Percentiles rank a stretch among this genome's conserved stretches.
These are phyloP conservation scores for Odontesthes bonariensis DNA, from an alignment of 2,113 vertebrate genomes.

Conservation along the genomic window DNA sequence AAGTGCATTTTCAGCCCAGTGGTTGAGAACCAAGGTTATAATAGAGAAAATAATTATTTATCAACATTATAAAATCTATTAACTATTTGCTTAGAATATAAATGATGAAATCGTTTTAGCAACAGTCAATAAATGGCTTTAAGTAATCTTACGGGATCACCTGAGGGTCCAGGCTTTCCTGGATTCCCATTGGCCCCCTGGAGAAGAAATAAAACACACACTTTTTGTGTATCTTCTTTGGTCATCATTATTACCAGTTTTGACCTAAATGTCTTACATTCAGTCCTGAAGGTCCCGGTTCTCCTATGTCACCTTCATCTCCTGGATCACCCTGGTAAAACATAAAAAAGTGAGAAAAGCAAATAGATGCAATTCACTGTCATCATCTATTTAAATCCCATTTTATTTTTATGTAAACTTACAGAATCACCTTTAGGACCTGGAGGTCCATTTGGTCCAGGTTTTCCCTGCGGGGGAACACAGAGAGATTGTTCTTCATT, in stretches of 20 bases:
- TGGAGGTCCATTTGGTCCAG: slow-evolving; percentile 69
- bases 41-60: background rate
- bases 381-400: background rate
- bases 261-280: slow-evolving; percentile 65
- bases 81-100: background rate
- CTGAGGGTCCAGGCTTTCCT: slow-evolving; percentile 82
- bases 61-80: background rate
- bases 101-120: background rate
- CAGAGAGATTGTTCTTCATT: background rate
- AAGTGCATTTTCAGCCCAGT: slow-evolving; percentile 9
- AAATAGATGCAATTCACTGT: background rate
- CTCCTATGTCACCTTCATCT: slow-evolving; percentile 78
- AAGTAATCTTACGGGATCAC: slow-evolving; percentile 87
- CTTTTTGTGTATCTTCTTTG: too few species aligned
- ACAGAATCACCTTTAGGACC: slow-evolving; percentile 81
- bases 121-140: slow-evolving; percentile 61
- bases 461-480: slow-evolving; percentile 71
- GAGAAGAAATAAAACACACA: slow-evolving; percentile 7
- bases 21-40: background rate
- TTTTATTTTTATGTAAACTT: slow-evolving; percentile 43
- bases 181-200: slow-evolving; percentile 79
- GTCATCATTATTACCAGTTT: background rate
- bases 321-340: slow-evolving; percentile 73
- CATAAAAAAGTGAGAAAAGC: background rate
- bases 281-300: slow-evolving; percentile 75